A percentile compares a stretch with the other conserved stretches of the same genome.
These are phyloP conservation scores for Lindbergichthys nudifrons DNA, from an alignment of 2,797 vertebrate genomes.

Conservation along the genomic window DNA sequence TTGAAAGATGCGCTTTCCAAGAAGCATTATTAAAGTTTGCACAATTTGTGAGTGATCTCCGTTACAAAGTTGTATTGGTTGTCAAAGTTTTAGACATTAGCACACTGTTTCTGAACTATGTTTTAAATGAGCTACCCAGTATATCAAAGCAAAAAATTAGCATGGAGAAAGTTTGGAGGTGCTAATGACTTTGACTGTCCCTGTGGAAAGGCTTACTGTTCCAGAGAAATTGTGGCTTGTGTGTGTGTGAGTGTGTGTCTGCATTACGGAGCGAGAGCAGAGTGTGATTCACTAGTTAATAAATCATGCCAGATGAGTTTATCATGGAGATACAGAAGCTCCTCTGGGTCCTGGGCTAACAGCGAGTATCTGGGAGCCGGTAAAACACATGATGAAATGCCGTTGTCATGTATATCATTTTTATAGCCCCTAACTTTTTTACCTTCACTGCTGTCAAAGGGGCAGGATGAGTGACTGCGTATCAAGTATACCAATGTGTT, in stretches of 20 bases:
- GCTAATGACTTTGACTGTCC: slow-evolving; percentile 87
- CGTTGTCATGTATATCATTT: slow-evolving; percentile 86
- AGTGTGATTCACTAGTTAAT: slow-evolving; percentile 87
- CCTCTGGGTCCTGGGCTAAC: slow-evolving; percentile 86
- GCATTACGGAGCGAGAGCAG: slow-evolving; percentile 68
- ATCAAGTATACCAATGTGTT: slow-evolving; percentile 70
- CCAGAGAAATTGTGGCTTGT: slow-evolving; percentile 67
- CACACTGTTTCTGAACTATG: slow-evolving; percentile 70
- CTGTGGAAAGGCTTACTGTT: slow-evolving; percentile 84
- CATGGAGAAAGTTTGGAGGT: slow-evolving; percentile 85
- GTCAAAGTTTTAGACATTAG: slow-evolving; percentile 70
- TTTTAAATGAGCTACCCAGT: slow-evolving; percentile 80
- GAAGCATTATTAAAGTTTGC: slow-evolving; percentile 60
- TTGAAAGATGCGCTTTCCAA: slow-evolving; percentile 55
- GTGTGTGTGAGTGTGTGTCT: slow-evolving; percentile 31
- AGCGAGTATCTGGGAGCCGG: slow-evolving; percentile 84
- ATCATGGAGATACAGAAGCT: slow-evolving; percentile 88
- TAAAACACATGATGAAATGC: slow-evolving; percentile 87
- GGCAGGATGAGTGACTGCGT: slow-evolving; percentile 79
- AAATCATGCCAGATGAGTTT: slow-evolving; percentile 91
- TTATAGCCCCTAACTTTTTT: slow-evolving; percentile 83
- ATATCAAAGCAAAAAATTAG: slow-evolving; percentile 82
- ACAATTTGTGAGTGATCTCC: slow-evolving; percentile 41
- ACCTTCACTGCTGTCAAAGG: slow-evolving; percentile 80
- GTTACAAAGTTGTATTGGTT: slow-evolving; percentile 58